Evolutionary conservation across 2,888 invertebrate species (phyloP).

Genomic region (Pilophorus perplexus): DNA sequence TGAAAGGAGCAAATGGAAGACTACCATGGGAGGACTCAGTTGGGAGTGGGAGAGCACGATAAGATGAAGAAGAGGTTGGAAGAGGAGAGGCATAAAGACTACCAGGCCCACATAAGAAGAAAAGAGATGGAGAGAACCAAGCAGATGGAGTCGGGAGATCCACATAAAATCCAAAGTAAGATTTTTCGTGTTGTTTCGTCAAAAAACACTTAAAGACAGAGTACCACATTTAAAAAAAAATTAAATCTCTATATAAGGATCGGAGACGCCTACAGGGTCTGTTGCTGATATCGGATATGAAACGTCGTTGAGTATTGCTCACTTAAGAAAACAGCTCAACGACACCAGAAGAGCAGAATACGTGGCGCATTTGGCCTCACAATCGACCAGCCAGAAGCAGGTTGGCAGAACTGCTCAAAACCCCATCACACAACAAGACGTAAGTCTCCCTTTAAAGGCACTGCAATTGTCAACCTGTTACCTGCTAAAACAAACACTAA

Average conservation of each 20-base stretch:
- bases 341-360: constrained; percentile 19
- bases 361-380: constrained; percentile 5
- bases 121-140: constrained; percentile 13
- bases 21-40: constrained; percentile 21
- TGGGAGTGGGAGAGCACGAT: constrained; percentile 17
- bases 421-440: too few relatives aligned
- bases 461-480: too few relatives aligned
- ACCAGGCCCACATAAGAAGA: constrained; percentile 16
- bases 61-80: constrained; percentile 18
- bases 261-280: not conserved
- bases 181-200: too few relatives aligned
- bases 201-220: not conserved
- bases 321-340: constrained; percentile 11
- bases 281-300: constrained; percentile 28
- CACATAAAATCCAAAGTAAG: too few relatives aligned
- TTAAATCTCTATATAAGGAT: not conserved
- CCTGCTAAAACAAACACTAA: too few relatives aligned
- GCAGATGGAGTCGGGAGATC: not conserved
- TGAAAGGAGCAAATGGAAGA: constrained; percentile 24
- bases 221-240: constrained; percentile 14
- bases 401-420: too few relatives aligned
- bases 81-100: constrained; percentile 20
- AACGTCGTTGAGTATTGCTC: constrained; percentile 13
- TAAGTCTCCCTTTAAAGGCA: too few relatives aligned
- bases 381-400: too few relatives aligned